Base-by-base conservation (phyloP, 2,113 vertebrate genomes). In the Pygoscelis antarcticus region DNA sequence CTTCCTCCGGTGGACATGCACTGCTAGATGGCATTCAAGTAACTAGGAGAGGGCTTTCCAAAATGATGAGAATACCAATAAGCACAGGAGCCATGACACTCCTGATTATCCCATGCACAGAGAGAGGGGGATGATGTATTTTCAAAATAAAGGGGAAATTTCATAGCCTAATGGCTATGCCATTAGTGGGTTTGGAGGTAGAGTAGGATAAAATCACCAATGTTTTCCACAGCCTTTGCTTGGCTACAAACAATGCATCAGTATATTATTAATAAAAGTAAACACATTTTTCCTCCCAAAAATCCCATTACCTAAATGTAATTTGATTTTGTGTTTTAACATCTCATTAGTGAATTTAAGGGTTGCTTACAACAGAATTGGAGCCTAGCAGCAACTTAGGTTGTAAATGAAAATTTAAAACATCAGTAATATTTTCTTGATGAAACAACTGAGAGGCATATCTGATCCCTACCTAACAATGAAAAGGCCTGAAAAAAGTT, bases 351-450 rank as follows among this genome's bases (percentile, higher is more conserved):
- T 74, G 83, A 96, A 96, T 90, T 96, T 93, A 93, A 93, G 85
- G 97, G 47, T 83, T 80, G 49, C 55, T 95, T 96, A 75, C 3
- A 96, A 75, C 49, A 93, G 42, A 69, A 96, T 74, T 78, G 75
- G 55, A 97, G 82, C 83, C 80, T 66, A 74, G 79, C n/a, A 93
- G 72, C 93, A 97, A 80, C 55, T 77, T 82, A 90, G 21, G 27
- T 83, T 96, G 92, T 89, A 89, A 96, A 94, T 36, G 49, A 97
- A 95, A 96, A 97, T 87, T 89, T 90, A 47, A 90, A 92, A 87
- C 82, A 85, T 81, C 91, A 86, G 70, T 62, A 93, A 89, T 95
- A 96, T 90, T 96, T 95, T 94, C 94, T 84, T 71, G 78, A 78
- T 83, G 47, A 97, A 98, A 93, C 76, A 91, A 89, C 62, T 46